Evolutionary conservation across 2,888 invertebrate species (phyloP), one percentile per base, ranked within the genome.

Genomic region (Plebejus anna): DNA sequence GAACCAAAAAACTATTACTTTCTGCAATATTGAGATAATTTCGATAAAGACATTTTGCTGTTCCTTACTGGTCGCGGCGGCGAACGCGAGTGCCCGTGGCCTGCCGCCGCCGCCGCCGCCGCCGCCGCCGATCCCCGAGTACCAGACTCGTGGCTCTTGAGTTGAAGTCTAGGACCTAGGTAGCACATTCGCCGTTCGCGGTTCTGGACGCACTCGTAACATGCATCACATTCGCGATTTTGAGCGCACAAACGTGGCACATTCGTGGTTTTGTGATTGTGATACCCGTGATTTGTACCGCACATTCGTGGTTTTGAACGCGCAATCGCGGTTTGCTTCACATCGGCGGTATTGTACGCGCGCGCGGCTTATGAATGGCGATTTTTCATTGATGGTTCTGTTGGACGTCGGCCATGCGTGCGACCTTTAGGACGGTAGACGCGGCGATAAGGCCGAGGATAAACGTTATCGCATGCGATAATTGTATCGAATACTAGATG

Each of bases 371-470:
- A 66, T 66, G 66, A 66, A 66, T 66, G 66, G 66, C 32, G 16
- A 9, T 5, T 13, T 13, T 66, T 66, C 66, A 66, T 66, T 66
- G 66, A 66, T 66, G 66, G 66, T 5, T 66, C 28, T 36, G 32
- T 66, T 66, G 66, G 66, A 66, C 66, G 32, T 4, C 32, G 66
- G 66, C 66, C 66, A 66, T 36, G 66, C 32, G 66, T 5, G 66
- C 32, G 66, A 66, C 66, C 66, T 66, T 66, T 36, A 32, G 66
- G 9, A 66, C 22, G 32, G 66, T 32, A 66, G 66, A 66, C 66
- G 59, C n/a, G 28, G 7, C 28, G 61, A 61, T 61, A 66, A 66
- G 66, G 32, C 66, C 66, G 32, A 13, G 66, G 66, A 66, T 32
- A 13, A 66, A 66, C 32, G 32, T 32, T 13, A 32, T 66, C 66